Evolutionary conservation across 2,113 vertebrate genomes (phyloP), one percentile per base, ranked within the genome.

Genomic region (Serinus canaria): DNA sequence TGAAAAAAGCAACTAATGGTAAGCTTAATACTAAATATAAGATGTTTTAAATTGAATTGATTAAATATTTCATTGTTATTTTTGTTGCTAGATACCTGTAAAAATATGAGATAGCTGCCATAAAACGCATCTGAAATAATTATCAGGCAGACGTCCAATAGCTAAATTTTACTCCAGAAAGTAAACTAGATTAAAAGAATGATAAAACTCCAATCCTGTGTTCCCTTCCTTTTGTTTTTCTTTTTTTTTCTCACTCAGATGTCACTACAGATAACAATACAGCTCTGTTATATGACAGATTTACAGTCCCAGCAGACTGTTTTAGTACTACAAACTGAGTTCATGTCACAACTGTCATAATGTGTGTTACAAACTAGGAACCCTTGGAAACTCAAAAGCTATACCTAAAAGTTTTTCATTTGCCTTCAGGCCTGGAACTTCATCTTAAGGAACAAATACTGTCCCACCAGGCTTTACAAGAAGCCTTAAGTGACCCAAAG

Each of bases 401-500:
- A 1, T 44, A 33, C 20, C n/a, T 73, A 15, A 78, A 47, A 70
- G 22, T 58, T 92, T 66, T 96, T 11, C 43, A 28, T 97, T 95
- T 96, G 52, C 31, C 13, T 90, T 52, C 93, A 98, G 99, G 97
- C 47, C 92, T 99, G 90, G 97, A 97, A 75, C 95, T 82, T 31
- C 69, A 93, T 27, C 96, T 98, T 84, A 94, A 98, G 70, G 97
- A 99, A 77, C 97, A 96, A 50, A 94, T 98, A 86, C 89, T 98
- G 82, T 98, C 98, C 86, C 99, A 99, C 75, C 96, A 97, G 6
- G 98, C 97, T 83, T 97, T 99, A 67, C 63, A 98, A 31, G 97
- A 98, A 53, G 98, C 98, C 68, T 97, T 99, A 66, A 96, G 95
- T 81, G 98, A 99, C 89, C 99, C 99, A 24, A 99, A 98, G 92